These are phyloP conservation scores for Eurypyga helias DNA, from an alignment of 2,113 vertebrate species.

Conservation along the genomic window DNA sequence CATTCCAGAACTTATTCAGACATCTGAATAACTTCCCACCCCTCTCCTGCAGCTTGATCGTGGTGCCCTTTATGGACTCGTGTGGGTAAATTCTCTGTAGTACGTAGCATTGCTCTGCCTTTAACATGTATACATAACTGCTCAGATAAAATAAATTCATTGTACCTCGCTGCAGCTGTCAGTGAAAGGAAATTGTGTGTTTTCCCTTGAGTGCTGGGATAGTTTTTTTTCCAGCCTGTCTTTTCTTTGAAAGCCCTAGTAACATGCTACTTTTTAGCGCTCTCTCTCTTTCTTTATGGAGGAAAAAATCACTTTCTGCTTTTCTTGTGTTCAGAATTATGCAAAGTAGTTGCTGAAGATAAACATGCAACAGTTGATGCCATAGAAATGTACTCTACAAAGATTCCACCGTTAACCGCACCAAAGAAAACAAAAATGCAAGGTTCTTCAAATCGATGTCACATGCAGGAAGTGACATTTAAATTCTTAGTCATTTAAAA, in stretches of 20 bases:
- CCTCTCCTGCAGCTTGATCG: background rate
- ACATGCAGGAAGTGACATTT: constrained; percentile 65
- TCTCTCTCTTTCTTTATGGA: background rate
- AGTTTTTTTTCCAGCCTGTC: background rate
- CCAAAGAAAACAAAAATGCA: constrained; percentile 59
- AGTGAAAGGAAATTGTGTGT: background rate
- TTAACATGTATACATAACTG: background rate
- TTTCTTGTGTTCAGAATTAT: constrained; percentile 38
- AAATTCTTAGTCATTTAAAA: constrained; percentile 56
- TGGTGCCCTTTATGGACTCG: background rate
- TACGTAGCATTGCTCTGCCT: background rate
- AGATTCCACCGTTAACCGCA: constrained; percentile 53
- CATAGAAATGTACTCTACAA: constrained; percentile 28
- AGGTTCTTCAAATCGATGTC: constrained; percentile 44
- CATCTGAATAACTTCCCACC: background rate
- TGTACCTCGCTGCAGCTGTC: background rate
- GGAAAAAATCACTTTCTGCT: background rate
- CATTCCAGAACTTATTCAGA: background rate
- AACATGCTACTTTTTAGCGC: background rate
- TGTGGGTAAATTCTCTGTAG: background rate
- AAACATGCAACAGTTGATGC: constrained; percentile 31
- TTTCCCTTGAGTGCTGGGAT: background rate
- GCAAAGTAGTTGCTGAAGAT: background rate
- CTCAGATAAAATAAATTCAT: constrained; percentile 26
- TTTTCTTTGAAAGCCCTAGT: background rate